These are phyloP conservation scores for Diplodus puntazzo DNA, from an alignment of 2,797 vertebrate species.

Conservation along the genomic window DNA sequence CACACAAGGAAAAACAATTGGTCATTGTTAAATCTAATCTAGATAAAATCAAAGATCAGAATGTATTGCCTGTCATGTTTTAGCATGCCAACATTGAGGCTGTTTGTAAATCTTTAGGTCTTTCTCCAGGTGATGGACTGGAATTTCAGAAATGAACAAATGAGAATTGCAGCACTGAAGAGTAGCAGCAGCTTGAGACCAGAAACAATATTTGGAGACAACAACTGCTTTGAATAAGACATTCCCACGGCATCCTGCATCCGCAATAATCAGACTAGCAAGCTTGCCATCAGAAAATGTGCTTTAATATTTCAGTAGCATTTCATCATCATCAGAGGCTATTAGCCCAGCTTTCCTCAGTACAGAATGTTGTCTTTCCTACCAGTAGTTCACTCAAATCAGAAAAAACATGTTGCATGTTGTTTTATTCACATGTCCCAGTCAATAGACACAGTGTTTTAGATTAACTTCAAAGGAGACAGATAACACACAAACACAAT, in stretches of 20 bases:
- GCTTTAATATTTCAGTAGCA: constrained; percentile 38
- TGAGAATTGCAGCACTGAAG: neutral
- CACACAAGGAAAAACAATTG: too few relatives aligned
- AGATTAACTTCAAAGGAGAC: neutral
- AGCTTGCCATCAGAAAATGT: constrained; percentile 1
- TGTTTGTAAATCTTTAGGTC: neutral
- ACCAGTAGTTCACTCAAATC: neutral
- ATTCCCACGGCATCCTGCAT: neutral
- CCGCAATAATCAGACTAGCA: constrained; percentile 10
- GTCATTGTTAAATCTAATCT: too few relatives aligned
- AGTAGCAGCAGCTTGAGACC: neutral
- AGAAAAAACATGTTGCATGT: constrained; percentile 6
- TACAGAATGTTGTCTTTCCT: constrained; percentile 7
- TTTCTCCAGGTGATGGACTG: neutral
- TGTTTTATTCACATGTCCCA: neutral
- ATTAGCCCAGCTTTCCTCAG: constrained; percentile 20
- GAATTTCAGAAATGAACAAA: neutral
- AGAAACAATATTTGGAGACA: constrained; percentile 7
- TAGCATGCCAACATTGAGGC: neutral
- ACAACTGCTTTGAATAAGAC: neutral
- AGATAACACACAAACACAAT: neutral
- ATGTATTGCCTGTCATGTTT: too few relatives aligned
- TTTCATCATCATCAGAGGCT: constrained; percentile 44
- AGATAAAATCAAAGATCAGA: too few relatives aligned
- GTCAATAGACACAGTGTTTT: neutral